Percentiles rank a stretch among this genome's conserved stretches.
Conservation (phyloP, 2,797 vertebrate species). For the Macropodus opercularis region DNA sequence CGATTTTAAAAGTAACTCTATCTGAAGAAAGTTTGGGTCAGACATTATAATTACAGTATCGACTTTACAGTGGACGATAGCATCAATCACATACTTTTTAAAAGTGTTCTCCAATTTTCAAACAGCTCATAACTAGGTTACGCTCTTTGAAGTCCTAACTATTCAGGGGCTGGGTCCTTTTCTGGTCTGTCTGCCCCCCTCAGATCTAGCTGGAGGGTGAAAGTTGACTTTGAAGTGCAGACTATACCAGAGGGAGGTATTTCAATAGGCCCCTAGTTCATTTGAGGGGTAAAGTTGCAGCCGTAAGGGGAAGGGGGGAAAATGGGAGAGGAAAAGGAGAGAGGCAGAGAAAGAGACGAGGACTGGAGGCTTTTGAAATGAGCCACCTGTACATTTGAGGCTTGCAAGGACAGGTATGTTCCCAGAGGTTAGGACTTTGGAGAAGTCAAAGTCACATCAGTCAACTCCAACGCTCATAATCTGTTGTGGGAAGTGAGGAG, state of each 20-base stretch:
- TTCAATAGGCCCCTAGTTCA: slow-evolving; percentile 68
- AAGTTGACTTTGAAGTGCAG: slow-evolving; percentile 78
- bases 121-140: slow-evolving; percentile 52
- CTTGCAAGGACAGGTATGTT: slow-evolving; percentile 74
- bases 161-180: slow-evolving; percentile 47
- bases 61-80: slow-evolving; percentile 15
- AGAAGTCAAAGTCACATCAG: slow-evolving; percentile 65
- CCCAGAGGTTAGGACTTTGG: slow-evolving; percentile 66
- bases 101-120: slow-evolving; percentile 51
- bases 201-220: slow-evolving; percentile 65
- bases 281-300: slow-evolving; percentile 69
- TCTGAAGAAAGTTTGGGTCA: neutral
- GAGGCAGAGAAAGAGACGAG: slow-evolving; percentile 43
- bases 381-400: slow-evolving; percentile 74
- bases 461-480: slow-evolving; percentile 54
- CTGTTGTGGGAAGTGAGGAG: slow-evolving; percentile 51
- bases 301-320: slow-evolving; percentile 30
- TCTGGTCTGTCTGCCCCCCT: slow-evolving; percentile 44
- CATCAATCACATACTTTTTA: slow-evolving; percentile 33
- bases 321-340: slow-evolving; percentile 34
- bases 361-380: slow-evolving; percentile 66
- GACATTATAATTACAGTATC: slow-evolving; percentile 33
- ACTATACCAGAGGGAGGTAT: slow-evolving; percentile 70
- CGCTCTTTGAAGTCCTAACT: slow-evolving; percentile 64
- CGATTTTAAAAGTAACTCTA: neutral